Conservation (phyloP, 2,113 vertebrate genomes). For the Meles meles region DNA sequence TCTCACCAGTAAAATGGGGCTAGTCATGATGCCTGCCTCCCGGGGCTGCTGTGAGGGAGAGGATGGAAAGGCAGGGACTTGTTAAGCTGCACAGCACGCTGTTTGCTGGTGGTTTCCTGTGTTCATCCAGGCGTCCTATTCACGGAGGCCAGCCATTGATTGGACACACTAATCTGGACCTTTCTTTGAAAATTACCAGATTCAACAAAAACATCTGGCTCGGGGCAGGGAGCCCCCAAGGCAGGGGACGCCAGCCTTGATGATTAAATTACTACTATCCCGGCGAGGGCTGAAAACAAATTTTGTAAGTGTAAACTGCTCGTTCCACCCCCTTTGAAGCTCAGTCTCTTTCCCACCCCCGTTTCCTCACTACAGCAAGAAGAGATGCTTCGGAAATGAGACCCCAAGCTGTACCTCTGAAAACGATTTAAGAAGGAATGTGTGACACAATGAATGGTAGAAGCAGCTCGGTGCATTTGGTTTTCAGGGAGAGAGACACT, state of each 20-base stretch:
- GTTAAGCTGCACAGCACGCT: fast-evolving
- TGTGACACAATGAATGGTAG: background rate
- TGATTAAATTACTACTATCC: slow-evolving; percentile 58
- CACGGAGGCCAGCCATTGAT: background rate
- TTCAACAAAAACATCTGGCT: slow-evolving; percentile 63
- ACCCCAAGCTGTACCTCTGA: slow-evolving; percentile 71
- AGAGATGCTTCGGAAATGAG: slow-evolving; percentile 65
- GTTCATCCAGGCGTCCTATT: background rate
- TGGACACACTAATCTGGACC: slow-evolving; percentile 21
- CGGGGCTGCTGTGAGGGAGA: background rate
- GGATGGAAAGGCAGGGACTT: fast-evolving
- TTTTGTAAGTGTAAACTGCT: slow-evolving; percentile 66
- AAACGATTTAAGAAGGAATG: slow-evolving; percentile 69
- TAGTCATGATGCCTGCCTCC: background rate
- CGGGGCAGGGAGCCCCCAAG: background rate
- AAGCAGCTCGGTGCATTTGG: background rate
- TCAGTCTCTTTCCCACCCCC: background rate
- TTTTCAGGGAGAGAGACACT: background rate
- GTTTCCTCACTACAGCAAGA: slow-evolving; percentile 72
- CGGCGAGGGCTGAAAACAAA: slow-evolving; percentile 73
- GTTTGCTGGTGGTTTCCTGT: background rate
- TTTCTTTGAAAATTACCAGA: slow-evolving; percentile 62
- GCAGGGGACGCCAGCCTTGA: slow-evolving; percentile 67
- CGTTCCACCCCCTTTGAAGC: slow-evolving; percentile 75
- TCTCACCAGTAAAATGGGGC: background rate